A percentile compares a stretch with the other conserved stretches of the same genome.
phyloP scores from a whole-genome alignment of 2,797 vertebrate species.

The Tinamus major region DNA sequence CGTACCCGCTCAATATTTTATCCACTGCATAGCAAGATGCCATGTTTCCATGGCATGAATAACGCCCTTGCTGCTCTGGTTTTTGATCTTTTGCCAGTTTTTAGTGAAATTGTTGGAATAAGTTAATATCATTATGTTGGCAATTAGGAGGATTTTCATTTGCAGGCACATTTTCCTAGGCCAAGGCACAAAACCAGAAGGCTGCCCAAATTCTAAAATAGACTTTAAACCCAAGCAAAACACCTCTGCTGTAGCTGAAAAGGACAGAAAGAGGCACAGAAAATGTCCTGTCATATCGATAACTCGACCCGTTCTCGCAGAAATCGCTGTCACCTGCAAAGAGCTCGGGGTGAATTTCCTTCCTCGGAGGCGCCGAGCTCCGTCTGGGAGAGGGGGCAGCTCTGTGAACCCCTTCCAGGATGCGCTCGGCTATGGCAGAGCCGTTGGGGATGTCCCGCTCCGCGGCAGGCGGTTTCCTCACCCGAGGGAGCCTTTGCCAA shows the following conservation, averaged over 20 bases:
- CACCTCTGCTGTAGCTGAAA: no score
- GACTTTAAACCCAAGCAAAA: no score
- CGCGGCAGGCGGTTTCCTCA: background rate
- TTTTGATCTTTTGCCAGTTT: background rate
- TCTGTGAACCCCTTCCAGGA: background rate
- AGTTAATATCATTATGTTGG: background rate
- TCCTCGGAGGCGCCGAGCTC: conserved; percentile 1
- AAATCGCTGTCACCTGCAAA: background rate
- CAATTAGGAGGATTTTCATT: background rate
- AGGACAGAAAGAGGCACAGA: background rate
- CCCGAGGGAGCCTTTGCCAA: background rate
- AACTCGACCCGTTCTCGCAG: background rate
- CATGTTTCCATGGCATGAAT: background rate
- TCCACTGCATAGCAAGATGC: background rate
- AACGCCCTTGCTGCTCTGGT: background rate
- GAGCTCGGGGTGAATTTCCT: background rate
- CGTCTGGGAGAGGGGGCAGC: background rate
- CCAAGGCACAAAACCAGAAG: background rate
- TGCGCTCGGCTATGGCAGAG: background rate
- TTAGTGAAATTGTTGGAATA: background rate
- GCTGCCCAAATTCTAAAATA: background rate
- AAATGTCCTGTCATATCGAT: background rate
- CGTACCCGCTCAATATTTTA: background rate
- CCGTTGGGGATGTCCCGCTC: background rate
- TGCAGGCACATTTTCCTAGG: background rate